These are phyloP conservation scores for Euwallacea fornicatus DNA, from an alignment of 1,140 invertebrate species.

Conservation along the genomic window DNA sequence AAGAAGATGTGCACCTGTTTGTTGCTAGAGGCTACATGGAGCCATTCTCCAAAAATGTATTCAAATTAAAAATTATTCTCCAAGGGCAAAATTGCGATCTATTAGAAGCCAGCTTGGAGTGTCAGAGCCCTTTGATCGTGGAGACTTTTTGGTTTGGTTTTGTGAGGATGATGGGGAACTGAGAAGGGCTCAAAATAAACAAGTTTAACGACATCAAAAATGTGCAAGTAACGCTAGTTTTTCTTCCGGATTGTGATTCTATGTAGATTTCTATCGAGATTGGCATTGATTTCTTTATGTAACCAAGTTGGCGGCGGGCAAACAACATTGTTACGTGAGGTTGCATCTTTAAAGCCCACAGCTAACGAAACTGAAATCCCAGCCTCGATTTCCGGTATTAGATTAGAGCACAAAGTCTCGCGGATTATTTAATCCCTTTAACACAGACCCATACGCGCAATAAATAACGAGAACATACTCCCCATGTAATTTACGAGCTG, in stretches of 20 bases:
- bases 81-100: no score
- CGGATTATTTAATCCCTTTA: no score
- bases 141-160: no score
- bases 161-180: no score
- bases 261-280: constrained; percentile 18
- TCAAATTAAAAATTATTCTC: no score
- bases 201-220: background rate
- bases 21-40: background rate
- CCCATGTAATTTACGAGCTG: constrained; percentile 2
- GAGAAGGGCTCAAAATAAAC: no score
- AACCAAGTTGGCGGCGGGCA: constrained; percentile 1
- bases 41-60: constrained; percentile 2
- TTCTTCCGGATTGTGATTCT: constrained; percentile 13
- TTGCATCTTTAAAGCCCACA: constrained; percentile 4
- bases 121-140: no score
- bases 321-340: constrained; percentile 17
- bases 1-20: constrained; percentile 13
- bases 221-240: constrained; percentile 9
- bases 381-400: no score
- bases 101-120: no score
- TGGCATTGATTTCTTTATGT: constrained; percentile 21
- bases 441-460: background rate
- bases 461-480: background rate
- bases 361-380: no score
- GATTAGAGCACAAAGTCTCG: no score